Percentiles rank a stretch among this genome's conserved stretches.
These are phyloP conservation scores for Mirounga angustirostris DNA, from an alignment of 2,113 vertebrate species.

Conservation along the genomic window DNA sequence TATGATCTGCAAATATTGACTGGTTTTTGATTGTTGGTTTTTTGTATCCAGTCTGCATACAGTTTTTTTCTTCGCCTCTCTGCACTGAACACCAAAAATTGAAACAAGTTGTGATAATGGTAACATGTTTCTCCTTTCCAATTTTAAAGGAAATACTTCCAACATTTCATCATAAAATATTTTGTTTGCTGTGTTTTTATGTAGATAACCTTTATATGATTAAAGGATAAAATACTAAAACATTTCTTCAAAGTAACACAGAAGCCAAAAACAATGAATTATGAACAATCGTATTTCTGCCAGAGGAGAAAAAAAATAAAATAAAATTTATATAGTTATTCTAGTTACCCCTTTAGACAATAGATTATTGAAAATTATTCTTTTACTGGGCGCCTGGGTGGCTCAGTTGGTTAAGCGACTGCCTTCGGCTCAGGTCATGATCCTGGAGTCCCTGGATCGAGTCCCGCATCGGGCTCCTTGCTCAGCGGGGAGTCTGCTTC, in stretches of 20 bases:
- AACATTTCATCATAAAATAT: conserved; percentile 27
- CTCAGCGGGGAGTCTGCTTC: too few relatives aligned
- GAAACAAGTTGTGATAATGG: not conserved
- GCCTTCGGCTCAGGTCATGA: too few relatives aligned
- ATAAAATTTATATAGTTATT: conserved; percentile 43
- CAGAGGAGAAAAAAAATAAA: conserved; percentile 63
- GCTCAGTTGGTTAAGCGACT: too few relatives aligned
- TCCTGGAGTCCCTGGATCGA: too few relatives aligned
- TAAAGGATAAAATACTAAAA: conserved; percentile 39
- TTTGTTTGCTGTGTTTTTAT: not conserved
- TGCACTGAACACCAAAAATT: not conserved
- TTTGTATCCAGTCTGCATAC: not conserved
- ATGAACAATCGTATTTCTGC: conserved; percentile 47
- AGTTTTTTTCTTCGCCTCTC: not conserved
- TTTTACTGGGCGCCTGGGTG: not conserved
- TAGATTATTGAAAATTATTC: conserved; percentile 80
- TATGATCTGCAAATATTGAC: not conserved
- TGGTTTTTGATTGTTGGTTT: not conserved
- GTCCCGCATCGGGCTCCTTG: too few relatives aligned
- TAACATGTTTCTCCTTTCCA: not conserved
- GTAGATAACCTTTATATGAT: not conserved
- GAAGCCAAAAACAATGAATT: not conserved
- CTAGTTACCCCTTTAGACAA: conserved; percentile 74
- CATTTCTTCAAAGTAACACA: not conserved
- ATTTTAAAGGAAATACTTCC: not conserved